phyloP scores from a whole-genome alignment of 1,140 invertebrate genomes.

The Drosophila bocki region DNA sequence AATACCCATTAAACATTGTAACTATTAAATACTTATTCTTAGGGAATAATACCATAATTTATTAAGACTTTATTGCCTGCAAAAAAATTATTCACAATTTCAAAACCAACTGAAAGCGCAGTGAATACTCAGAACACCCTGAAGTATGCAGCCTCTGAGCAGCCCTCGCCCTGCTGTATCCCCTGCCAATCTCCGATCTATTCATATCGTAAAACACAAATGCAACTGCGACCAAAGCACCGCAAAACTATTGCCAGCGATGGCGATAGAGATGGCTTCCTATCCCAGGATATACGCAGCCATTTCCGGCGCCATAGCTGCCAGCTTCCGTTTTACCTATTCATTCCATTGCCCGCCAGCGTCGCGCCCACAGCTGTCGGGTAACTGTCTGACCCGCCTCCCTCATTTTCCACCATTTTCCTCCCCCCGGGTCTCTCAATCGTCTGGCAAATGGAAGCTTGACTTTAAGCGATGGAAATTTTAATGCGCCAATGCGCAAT shows the following conservation, averaged over 20 bases:
- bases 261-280: slow-evolving; percentile 46
- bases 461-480: slow-evolving; percentile 69
- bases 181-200: slow-evolving; percentile 55
- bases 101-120: not conserved
- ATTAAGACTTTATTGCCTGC: rapidly evolving
- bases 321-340: slow-evolving; percentile 60
- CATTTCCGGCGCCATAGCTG: slow-evolving; percentile 56
- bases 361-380: slow-evolving; percentile 48
- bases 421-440: slow-evolving; percentile 5
- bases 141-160: not conserved
- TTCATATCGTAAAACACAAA: slow-evolving; percentile 67
- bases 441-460: slow-evolving; percentile 46
- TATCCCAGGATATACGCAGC: slow-evolving; percentile 64
- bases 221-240: slow-evolving; percentile 69
- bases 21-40: not conserved
- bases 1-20: too few species aligned
- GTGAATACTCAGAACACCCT: slow-evolving; percentile 15
- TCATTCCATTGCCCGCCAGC: slow-evolving; percentile 16
- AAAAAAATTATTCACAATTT: not conserved
- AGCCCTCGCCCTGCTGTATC: slow-evolving; percentile 8
- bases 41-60: not conserved
- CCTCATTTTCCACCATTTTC: not conserved
- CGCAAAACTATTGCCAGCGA: slow-evolving; percentile 68
- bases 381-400: slow-evolving; percentile 11
- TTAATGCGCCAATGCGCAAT: slow-evolving; percentile 78